Evolutionary conservation across 92 coral and sea anemone species (phyloP).

Genomic region (Siderastrea siderea): DNA sequence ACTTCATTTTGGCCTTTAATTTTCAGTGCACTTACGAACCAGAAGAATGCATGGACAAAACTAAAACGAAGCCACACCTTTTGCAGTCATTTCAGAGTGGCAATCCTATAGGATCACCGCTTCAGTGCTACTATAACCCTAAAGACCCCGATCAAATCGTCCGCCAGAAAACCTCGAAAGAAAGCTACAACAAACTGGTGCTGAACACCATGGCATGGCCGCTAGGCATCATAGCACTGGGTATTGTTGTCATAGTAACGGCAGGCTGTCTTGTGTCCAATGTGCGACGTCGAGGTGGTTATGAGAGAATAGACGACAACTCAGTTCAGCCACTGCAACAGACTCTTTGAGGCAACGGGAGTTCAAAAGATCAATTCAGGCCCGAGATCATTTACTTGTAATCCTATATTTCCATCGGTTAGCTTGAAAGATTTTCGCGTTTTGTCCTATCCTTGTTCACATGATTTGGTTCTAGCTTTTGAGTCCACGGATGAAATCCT

Average conservation of each 20-base stretch:
- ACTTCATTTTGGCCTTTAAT: too few relatives aligned
- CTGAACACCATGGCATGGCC: constrained; percentile 35
- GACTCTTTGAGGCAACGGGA: neutral
- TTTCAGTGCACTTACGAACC: constrained; percentile 39
- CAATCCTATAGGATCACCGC: constrained; percentile 11
- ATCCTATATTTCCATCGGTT: neutral
- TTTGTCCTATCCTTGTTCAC: neutral
- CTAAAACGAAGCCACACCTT: neutral
- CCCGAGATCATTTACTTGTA: neutral
- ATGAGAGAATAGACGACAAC: constrained; percentile 5
- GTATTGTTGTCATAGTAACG: neutral
- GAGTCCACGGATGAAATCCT: too few relatives aligned
- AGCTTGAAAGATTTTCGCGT: neutral
- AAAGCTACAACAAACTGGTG: constrained; percentile 40
- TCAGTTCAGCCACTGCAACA: neutral
- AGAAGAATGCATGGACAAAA: constrained; percentile 13
- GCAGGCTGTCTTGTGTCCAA: constrained; percentile 18
- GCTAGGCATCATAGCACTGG: constrained; percentile 20
- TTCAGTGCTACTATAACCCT: constrained; percentile 35
- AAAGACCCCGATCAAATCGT: constrained; percentile 27
- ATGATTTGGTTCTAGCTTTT: too few relatives aligned
- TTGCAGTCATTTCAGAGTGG: constrained; percentile 14
- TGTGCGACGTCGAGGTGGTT: constrained; percentile 9
- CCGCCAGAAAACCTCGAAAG: constrained; percentile 23
- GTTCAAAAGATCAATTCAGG: too few relatives aligned